Percentiles rank a stretch among this genome's conserved stretches.
Evolutionary conservation across 2,888 invertebrate species (phyloP).

Genomic region (Tiliacea citrago): DNA sequence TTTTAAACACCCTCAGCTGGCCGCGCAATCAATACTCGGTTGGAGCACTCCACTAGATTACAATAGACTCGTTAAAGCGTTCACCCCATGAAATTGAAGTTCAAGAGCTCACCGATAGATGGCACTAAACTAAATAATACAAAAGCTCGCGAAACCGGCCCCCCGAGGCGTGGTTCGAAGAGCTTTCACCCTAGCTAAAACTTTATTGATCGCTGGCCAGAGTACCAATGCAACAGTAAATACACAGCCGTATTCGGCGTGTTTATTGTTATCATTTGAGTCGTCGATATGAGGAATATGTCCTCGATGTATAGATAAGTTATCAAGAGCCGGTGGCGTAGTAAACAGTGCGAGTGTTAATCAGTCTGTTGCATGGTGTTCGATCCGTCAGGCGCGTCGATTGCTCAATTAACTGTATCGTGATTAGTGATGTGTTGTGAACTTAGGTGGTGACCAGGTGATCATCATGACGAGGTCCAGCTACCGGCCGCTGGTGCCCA

Average conservation of each 20-base stretch:
- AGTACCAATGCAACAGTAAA: constrained; percentile 76
- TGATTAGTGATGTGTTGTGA: constrained; percentile 64
- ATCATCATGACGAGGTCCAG: constrained; percentile 85
- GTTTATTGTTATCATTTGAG: constrained; percentile 68
- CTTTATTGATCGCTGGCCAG: constrained; percentile 82
- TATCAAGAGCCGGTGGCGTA: constrained; percentile 67
- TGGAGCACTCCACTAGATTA: constrained; percentile 29
- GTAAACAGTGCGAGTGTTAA: constrained; percentile 75
- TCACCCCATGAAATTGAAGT: constrained; percentile 62
- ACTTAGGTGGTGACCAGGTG: constrained; percentile 51
- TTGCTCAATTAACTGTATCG: constrained; percentile 71
- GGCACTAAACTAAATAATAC: constrained; percentile 70
- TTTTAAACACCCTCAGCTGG: constrained; percentile 42
- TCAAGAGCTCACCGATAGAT: constrained; percentile 74
- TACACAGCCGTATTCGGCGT: constrained; percentile 76
- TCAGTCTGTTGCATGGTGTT: constrained; percentile 78
- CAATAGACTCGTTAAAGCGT: constrained; percentile 45
- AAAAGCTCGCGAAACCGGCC: constrained; percentile 76
- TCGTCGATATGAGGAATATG: constrained; percentile 59
- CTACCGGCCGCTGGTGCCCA: constrained; percentile 85
- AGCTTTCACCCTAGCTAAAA: constrained; percentile 84
- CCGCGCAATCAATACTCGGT: constrained; percentile 52
- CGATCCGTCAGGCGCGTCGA: constrained; percentile 75
- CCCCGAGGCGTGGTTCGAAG: constrained; percentile 81
- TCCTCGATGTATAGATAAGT: constrained; percentile 77